Conservation (phyloP, 2,888 invertebrate genomes). For the Laothoe populi region DNA sequence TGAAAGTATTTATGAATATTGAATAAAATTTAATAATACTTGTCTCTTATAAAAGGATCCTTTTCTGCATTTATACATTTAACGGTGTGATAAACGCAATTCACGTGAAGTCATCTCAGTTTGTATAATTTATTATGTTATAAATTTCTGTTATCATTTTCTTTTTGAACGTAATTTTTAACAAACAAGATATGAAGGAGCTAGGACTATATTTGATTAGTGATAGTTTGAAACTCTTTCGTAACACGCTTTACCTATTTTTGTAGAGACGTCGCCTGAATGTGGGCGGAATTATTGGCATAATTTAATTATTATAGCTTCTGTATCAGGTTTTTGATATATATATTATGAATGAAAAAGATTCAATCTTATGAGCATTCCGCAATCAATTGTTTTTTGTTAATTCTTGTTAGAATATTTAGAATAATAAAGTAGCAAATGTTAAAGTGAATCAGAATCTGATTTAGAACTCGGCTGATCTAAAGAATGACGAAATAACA, state of each 20-base stretch:
- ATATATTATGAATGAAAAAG: slow-evolving; percentile 6
- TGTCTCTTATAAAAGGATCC: not conserved
- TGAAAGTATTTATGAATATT: not conserved
- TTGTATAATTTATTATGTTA: not conserved
- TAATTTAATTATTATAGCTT: slow-evolving; percentile 9
- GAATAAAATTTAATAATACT: not conserved
- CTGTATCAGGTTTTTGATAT: slow-evolving; percentile 13
- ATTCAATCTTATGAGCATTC: not conserved
- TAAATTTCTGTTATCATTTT: not conserved
- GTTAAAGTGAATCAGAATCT: too few species aligned
- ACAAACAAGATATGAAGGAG: not conserved
- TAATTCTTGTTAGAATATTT: not conserved
- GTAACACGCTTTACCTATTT: not conserved
- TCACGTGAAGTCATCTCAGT: not conserved
- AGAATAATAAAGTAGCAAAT: too few species aligned
- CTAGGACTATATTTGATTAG: not conserved
- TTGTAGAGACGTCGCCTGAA: not conserved
- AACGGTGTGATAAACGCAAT: not conserved
- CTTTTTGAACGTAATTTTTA: not conserved
- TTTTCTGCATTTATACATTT: not conserved
- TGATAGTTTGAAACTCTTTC: slow-evolving; percentile 1
- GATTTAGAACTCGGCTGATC: not conserved
- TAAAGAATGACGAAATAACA: not conserved
- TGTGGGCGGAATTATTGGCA: slow-evolving; percentile 13
- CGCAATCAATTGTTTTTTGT: not conserved